A percentile compares a stretch with the other conserved stretches of the same genome.
Conservation (phyloP, 1,140 invertebrate species). For the Hypsibius dujardini region DNA sequence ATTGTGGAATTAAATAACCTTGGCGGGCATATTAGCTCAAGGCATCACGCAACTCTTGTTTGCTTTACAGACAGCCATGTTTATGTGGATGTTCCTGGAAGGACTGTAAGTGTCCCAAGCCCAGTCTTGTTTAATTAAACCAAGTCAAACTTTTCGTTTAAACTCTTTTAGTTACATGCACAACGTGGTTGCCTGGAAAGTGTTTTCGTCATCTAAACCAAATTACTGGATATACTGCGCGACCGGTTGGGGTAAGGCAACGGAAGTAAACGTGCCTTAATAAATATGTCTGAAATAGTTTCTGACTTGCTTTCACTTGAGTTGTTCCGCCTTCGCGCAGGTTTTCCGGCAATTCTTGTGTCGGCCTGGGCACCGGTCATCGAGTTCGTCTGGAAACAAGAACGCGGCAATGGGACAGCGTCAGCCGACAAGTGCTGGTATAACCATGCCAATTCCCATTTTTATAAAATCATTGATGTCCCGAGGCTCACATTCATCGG, state of each 20-base stretch:
- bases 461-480: neutral
- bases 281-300: neutral
- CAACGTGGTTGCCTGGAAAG: slow-evolving; percentile 15
- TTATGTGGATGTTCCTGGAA: slow-evolving; percentile 13
- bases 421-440: slow-evolving; percentile 2
- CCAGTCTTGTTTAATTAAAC: neutral
- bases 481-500: neutral
- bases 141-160: too few relatives aligned
- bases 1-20: neutral
- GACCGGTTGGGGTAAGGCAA: neutral
- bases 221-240: neutral
- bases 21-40: neutral
- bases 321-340: neutral
- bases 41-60: neutral
- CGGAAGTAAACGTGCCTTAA: neutral
- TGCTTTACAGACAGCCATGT: slow-evolving; percentile 12
- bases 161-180: slow-evolving; percentile 12
- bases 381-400: neutral
- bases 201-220: neutral
- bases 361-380: slow-evolving; percentile 1
- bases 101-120: neutral
- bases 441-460: neutral
- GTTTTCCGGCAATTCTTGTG: neutral
- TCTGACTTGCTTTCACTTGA: neutral
- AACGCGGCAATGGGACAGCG: neutral